Conservation (phyloP, 2,113 vertebrate species). For the Scomber colias region DNA sequence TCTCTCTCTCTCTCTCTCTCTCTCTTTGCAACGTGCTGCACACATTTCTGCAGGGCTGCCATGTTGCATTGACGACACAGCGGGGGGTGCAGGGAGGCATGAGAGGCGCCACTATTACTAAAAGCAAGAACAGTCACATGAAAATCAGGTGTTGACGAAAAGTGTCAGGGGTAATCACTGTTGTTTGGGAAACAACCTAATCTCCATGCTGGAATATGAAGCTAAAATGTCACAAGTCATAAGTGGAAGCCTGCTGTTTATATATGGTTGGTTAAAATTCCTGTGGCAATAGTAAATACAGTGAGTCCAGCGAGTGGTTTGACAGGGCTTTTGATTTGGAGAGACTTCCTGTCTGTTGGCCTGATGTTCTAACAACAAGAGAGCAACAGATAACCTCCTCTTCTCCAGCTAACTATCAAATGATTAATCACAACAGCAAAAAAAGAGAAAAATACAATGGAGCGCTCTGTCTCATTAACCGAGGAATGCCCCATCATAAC, state of each 20-base stretch:
- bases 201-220: slow-evolving; percentile 8
- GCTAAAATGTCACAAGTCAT: slow-evolving; percentile 30
- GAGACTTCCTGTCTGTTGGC: slow-evolving; percentile 1
- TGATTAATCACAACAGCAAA: slow-evolving; percentile 50
- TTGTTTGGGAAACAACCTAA: slow-evolving; percentile 14
- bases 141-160: slow-evolving; percentile 42
- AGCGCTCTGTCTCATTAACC: slow-evolving; percentile 51
- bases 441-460: slow-evolving; percentile 37
- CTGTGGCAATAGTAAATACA: slow-evolving; percentile 4
- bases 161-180: slow-evolving; percentile 30
- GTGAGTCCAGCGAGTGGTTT: slow-evolving; percentile 29
- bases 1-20: slow-evolving; percentile 16
- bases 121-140: slow-evolving; percentile 14
- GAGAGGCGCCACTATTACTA: background rate
- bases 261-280: slow-evolving; percentile 17
- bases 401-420: slow-evolving; percentile 20
- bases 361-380: slow-evolving; percentile 31
- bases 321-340: slow-evolving; percentile 30
- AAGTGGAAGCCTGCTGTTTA: slow-evolving; percentile 19
- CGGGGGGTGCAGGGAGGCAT: background rate
- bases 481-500: slow-evolving; percentile 42
- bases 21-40: slow-evolving; percentile 2
- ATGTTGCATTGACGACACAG: slow-evolving; percentile 23
- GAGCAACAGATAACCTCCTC: slow-evolving; percentile 25
- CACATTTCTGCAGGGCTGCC: slow-evolving; percentile 39